phyloP scores from a whole-genome alignment of 2,888 invertebrate genomes.

The Plemyria rubiginata region DNA sequence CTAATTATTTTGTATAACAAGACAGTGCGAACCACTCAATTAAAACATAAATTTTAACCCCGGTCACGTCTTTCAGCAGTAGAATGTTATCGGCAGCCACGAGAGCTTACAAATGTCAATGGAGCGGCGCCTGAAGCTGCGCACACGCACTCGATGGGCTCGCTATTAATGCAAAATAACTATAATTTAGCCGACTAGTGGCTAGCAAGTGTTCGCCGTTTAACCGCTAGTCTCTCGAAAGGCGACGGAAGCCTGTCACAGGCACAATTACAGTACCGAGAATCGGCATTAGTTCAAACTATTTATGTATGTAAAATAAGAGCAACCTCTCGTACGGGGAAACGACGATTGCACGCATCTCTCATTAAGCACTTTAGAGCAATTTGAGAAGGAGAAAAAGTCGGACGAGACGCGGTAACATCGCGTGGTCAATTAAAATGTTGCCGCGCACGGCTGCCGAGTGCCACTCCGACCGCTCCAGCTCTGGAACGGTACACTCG shows the following conservation, averaged over 20 bases:
- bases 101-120: conserved; percentile 68
- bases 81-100: conserved; percentile 44
- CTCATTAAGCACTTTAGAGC: conserved; percentile 85
- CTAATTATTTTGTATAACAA: conserved; percentile 19
- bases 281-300: conserved; percentile 84
- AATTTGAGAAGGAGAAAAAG: conserved; percentile 83
- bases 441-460: conserved; percentile 71
- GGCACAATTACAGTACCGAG: conserved; percentile 82
- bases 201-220: conserved; percentile 63
- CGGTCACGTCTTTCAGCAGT: conserved; percentile 46
- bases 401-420: conserved; percentile 75
- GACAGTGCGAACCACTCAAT: conserved; percentile 21
- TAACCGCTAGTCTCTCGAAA: conserved; percentile 70
- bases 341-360: conserved; percentile 84
- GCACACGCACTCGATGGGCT: conserved; percentile 74
- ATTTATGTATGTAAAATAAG: conserved; percentile 85
- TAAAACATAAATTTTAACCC: conserved; percentile 35
- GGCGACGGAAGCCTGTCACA: conserved; percentile 84
- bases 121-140: conserved; percentile 60
- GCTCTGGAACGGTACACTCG: conserved; percentile 41
- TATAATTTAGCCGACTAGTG: conserved; percentile 68
- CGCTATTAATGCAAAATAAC: conserved; percentile 80
- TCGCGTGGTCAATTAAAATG: conserved; percentile 85
- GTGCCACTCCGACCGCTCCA: conserved; percentile 48
- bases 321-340: conserved; percentile 81